Base-by-base conservation (phyloP, 2,113 vertebrate genomes). In the Brienomyrus brachyistius region DNA sequence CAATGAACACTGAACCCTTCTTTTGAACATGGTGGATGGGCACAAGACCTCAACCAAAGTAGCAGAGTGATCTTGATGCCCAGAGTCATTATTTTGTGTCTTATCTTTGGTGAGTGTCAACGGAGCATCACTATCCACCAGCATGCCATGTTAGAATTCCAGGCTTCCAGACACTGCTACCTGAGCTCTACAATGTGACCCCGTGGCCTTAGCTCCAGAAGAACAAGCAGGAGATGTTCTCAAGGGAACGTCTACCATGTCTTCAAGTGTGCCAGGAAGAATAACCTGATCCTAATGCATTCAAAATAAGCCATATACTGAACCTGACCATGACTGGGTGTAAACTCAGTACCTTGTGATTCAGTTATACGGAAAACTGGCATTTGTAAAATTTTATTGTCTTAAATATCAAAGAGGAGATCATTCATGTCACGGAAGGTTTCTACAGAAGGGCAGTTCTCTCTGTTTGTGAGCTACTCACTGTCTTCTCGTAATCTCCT, bases 401-500 rank as follows among this genome's bases (percentile, higher is more conserved):
- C 96, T 99, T 86, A 0, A 91, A 0, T 35, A 99, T 99, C 90
- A 48, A 5, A 0, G 98, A 97, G 2, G 97, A 98, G 90, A 94
- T 99, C 93, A 96, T 97, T 0, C 98, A 98, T 0, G 97, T 98
- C 89, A 95, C 99, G 91, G 93, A 96, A 0, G 98, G 98, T 54
- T 98, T 99, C 94, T 99, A 99, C 92, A 96, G 98, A 92, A 99
- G 98, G 10, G 97, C 98, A 70, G 62, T 70, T 70, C 62, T 66
- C 62, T 27, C 59, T 27, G 23, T 66, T 66, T 11, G 8, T 27
- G 9, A 13, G 10, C 3, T 13, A 27, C 11, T 70, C 27, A 70
- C 8, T 27, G 9, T 66, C 70, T 77, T 17, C 35, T 43, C 15
- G 1, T 19, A 19, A 43, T 80, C 74, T 80, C 35, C 5, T 2